phyloP scores from a whole-genome alignment of 2,113 vertebrate species.

The Antechinus stuartii region DNA sequence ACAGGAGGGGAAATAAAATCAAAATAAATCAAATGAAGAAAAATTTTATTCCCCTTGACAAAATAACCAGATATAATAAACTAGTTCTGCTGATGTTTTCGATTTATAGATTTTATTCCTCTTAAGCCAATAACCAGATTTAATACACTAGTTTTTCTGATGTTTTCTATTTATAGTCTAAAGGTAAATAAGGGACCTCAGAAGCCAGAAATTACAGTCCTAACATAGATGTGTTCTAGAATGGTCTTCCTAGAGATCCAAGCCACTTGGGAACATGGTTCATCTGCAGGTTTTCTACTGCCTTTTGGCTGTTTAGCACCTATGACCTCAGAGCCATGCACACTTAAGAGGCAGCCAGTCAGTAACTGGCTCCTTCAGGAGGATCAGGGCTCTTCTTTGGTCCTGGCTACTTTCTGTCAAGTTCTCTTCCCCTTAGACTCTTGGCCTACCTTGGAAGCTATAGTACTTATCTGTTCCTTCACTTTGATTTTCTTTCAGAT shows the following conservation, averaged over 20 bases:
- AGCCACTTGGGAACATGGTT: not conserved
- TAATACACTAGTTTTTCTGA: constrained; percentile 40
- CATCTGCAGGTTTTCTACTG: constrained; percentile 1
- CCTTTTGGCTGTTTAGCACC: constrained; percentile 35
- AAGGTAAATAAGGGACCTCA: constrained; percentile 36
- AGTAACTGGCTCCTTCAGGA: constrained; percentile 24
- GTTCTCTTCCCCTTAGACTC: constrained; percentile 25
- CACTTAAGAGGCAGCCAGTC: constrained; percentile 22
- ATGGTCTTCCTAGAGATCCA: constrained; percentile 27
- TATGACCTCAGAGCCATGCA: constrained; percentile 11
- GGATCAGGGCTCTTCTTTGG: constrained; percentile 44
- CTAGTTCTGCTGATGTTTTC: constrained; percentile 46
- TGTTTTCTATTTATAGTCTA: constrained; percentile 33
- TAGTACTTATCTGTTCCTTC: constrained; percentile 31
- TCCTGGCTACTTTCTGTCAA: constrained; percentile 12
- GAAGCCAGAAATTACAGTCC: constrained; percentile 54
- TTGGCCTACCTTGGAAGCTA: not conserved
- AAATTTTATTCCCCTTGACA: constrained; percentile 37
- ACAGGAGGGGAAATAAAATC: constrained; percentile 33
- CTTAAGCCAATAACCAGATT: constrained; percentile 26
- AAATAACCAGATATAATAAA: constrained; percentile 38
- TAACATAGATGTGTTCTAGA: constrained; percentile 42
- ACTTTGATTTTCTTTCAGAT: constrained; percentile 42
- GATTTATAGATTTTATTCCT: constrained; percentile 10
- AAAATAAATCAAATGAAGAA: constrained; percentile 49